These are phyloP conservation scores for Cossypha polioptera DNA, from an alignment of 2,797 vertebrate genomes.

Conservation along the genomic window DNA sequence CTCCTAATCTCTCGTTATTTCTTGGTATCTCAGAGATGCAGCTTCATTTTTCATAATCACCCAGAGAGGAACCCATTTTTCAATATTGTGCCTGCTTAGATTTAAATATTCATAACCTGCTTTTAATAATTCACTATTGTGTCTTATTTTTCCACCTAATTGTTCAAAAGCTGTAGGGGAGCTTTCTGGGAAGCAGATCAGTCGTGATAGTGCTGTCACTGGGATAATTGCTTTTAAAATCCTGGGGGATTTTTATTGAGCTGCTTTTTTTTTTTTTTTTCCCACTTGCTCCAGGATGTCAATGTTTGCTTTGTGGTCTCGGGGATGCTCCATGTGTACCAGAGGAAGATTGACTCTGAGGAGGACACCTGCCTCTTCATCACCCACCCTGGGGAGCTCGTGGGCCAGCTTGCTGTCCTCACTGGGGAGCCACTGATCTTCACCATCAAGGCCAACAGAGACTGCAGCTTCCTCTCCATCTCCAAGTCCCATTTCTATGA, in stretches of 20 bases:
- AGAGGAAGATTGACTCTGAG: slow-evolving; percentile 89
- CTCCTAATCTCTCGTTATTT: background rate
- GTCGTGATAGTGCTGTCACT: background rate
- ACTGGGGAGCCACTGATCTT: slow-evolving; percentile 95
- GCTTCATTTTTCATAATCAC: background rate
- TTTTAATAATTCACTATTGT: slow-evolving; percentile 55
- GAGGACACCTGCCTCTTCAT: slow-evolving; percentile 91
- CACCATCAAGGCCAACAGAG: slow-evolving; percentile 87
- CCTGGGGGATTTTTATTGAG: background rate
- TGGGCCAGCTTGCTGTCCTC: slow-evolving; percentile 91
- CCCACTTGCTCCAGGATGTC: slow-evolving; percentile 79
- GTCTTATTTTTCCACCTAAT: slow-evolving; percentile 33
- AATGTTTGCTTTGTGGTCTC: slow-evolving; percentile 91
- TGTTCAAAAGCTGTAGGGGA: background rate
- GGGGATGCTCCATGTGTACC: slow-evolving; percentile 89
- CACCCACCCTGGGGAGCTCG: slow-evolving; percentile 90
- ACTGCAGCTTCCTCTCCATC: slow-evolving; percentile 90
- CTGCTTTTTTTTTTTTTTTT: fast-evolving
- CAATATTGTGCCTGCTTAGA: background rate
- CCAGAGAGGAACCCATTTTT: background rate
- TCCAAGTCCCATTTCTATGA: slow-evolving; percentile 94
- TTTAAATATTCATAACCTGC: slow-evolving; percentile 47
- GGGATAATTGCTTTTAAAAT: background rate
- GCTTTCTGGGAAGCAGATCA: background rate
- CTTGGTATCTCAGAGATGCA: background rate